phyloP scores from a whole-genome alignment of 2,797 vertebrate genomes.

The Furcifer pardalis region DNA sequence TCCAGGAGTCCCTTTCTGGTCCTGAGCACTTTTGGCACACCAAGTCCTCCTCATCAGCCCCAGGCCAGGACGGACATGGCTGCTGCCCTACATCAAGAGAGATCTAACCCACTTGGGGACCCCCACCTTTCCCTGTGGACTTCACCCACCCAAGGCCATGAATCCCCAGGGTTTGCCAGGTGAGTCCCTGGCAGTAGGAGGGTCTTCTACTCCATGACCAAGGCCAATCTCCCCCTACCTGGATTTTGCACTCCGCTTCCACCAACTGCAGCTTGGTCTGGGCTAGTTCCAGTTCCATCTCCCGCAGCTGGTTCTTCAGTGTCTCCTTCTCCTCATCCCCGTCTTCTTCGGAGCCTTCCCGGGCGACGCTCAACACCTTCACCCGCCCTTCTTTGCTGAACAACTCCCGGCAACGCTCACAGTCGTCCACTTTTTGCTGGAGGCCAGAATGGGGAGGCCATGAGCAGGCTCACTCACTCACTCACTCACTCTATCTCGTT shows the following conservation, averaged over 20 bases:
- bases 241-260: slow-evolving; percentile 98
- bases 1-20: too few species aligned
- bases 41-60: too few species aligned
- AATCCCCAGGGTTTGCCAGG: too few species aligned
- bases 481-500: too few species aligned
- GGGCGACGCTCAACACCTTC: slow-evolving; percentile 74
- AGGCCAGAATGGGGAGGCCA: slow-evolving; percentile 32
- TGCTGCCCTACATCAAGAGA: too few species aligned
- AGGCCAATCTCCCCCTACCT: slow-evolving; percentile 79
- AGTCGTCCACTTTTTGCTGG: slow-evolving; percentile 94
- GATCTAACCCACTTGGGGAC: too few species aligned
- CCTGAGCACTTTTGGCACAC: too few species aligned
- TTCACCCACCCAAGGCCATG: too few species aligned
- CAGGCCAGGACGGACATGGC: too few species aligned
- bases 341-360: slow-evolving; percentile 84
- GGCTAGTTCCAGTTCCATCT: slow-evolving; percentile 97
- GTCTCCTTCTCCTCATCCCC: slow-evolving; percentile 93
- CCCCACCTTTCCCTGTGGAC: too few species aligned
- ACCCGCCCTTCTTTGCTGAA: slow-evolving; percentile 94
- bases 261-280: slow-evolving; percentile 98
- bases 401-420: slow-evolving; percentile 92
- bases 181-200: too few species aligned
- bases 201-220: too few species aligned
- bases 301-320: slow-evolving; percentile 93
- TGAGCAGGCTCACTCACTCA: neutral